These are phyloP conservation scores for Deroplatys truncata DNA, from an alignment of 2,888 invertebrate species.

Conservation along the genomic window DNA sequence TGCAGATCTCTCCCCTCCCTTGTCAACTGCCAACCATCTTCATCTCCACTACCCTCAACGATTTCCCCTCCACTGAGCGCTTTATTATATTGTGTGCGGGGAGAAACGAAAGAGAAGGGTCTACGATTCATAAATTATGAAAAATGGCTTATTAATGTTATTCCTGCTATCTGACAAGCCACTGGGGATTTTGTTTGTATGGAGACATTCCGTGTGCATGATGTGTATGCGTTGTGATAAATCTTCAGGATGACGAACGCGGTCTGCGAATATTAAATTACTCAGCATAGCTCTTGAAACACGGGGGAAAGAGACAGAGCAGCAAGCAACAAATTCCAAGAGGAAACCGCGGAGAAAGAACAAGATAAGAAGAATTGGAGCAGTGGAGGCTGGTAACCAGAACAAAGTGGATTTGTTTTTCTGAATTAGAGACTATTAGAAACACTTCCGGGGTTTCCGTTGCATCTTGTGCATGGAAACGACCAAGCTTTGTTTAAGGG, in stretches of 20 bases:
- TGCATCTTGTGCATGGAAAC: no score
- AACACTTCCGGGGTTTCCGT: no score
- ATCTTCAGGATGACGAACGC: background rate
- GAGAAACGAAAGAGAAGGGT: background rate
- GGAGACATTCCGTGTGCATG: background rate
- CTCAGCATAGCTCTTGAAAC: background rate
- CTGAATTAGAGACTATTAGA: no score
- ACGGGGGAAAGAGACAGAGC: background rate
- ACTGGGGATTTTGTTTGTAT: background rate
- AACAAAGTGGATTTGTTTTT: no score
- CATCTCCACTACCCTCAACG: background rate
- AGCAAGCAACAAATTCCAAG: background rate
- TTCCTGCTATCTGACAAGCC: background rate
- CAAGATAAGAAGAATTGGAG: background rate
- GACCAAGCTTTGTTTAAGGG: no score
- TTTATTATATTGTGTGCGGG: background rate
- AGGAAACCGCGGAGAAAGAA: background rate
- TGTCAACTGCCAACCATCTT: background rate
- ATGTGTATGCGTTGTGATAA: background rate
- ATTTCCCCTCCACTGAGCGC: background rate
- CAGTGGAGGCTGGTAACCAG: background rate
- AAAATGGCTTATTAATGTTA: background rate
- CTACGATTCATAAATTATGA: background rate
- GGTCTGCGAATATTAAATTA: background rate
- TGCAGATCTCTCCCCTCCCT: background rate